Base-by-base conservation (phyloP, 2,113 vertebrate genomes). In the Propithecus coquereli region DNA sequence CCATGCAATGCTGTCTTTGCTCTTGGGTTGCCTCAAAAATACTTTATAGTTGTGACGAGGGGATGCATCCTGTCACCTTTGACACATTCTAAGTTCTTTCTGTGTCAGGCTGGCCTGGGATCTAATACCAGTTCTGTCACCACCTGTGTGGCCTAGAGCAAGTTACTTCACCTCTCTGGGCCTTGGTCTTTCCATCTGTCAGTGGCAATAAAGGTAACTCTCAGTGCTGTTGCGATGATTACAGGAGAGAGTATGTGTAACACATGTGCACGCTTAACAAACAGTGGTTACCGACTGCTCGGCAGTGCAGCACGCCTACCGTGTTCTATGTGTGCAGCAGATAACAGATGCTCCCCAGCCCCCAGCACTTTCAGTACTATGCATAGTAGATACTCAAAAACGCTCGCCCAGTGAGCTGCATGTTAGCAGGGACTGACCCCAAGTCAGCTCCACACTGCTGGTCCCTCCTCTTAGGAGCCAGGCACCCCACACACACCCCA, bases 131-230 rank as follows among this genome's bases (percentile, higher is more conserved):
- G 54, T 59, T 89, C 37, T 1, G 6, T 71, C 92, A 76, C 79
- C 94, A 89, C 89, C 97, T 94, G 90, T 10, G 32, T 23, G 74
- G 76, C 96, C 92, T 30, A 8, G 57, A 65, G 87, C 74, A 14
- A 50, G 50, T 76, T 37, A 47, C 65, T 47, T 88, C 20, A 57
- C 45, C 23, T 66, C 76, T 59, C 50, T 34, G 30, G 45, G 65
- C 65, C 85, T 83, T 54, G 8, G 68, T 85, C 27, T 70, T 66
- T 77, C 84, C 73, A 13, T 40, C 37, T 43, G 14, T 40, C 2
- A 0, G 32, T 12, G 34, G 30, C 52, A 92, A 80, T 2, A 32
- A 45, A 22, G 70, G 84, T 32, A 12, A 34, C 2, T 1, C 8
- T 45, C 63, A 0, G 6, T 40, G 83, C 70, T 76, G 43, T 7